A percentile compares a stretch with the other conserved stretches of the same genome.
Evolutionary conservation across 2,113 vertebrate genomes (phyloP).

Genomic region (Triplophysa tibetana): DNA sequence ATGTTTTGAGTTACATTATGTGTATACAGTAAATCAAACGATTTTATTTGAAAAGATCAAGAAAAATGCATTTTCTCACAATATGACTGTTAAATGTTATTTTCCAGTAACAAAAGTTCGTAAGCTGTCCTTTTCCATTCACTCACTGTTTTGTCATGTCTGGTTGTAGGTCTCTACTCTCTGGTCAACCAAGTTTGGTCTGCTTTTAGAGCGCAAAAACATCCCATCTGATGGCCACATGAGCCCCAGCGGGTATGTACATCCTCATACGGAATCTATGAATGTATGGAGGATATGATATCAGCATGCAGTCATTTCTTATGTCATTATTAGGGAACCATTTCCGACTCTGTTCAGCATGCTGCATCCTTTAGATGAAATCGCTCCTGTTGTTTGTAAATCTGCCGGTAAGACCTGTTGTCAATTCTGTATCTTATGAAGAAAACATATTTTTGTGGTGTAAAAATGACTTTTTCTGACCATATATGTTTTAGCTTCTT

Average conservation of each 20-base stretch:
- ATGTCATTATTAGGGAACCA: conserved; percentile 79
- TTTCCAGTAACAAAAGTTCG: not conserved
- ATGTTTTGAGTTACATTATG: too few relatives aligned
- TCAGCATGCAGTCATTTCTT: not conserved
- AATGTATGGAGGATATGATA: not conserved
- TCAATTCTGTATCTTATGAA: not conserved
- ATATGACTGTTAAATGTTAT: too few relatives aligned
- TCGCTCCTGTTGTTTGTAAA: conserved; percentile 89
- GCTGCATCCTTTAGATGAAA: conserved; percentile 95
- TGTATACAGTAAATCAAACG: too few relatives aligned
- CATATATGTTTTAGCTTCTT: too few relatives aligned
- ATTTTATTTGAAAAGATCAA: too few relatives aligned
- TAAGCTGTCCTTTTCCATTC: not conserved
- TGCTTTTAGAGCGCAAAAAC: conserved; percentile 89
- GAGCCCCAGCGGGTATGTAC: conserved; percentile 77
- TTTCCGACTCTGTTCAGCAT: conserved; percentile 96
- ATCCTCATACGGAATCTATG: not conserved
- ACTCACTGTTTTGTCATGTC: not conserved
- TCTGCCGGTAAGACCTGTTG: conserved; percentile 78
- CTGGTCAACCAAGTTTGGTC: conserved; percentile 92
- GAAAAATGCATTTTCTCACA: too few relatives aligned
- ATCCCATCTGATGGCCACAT: conserved; percentile 79
- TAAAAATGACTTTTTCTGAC: too few relatives aligned
- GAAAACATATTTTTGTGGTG: not conserved
- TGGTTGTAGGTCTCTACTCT: conserved; percentile 83